Conservation (phyloP, 1,140 invertebrate species). For the Drosophila serrata region DNA sequence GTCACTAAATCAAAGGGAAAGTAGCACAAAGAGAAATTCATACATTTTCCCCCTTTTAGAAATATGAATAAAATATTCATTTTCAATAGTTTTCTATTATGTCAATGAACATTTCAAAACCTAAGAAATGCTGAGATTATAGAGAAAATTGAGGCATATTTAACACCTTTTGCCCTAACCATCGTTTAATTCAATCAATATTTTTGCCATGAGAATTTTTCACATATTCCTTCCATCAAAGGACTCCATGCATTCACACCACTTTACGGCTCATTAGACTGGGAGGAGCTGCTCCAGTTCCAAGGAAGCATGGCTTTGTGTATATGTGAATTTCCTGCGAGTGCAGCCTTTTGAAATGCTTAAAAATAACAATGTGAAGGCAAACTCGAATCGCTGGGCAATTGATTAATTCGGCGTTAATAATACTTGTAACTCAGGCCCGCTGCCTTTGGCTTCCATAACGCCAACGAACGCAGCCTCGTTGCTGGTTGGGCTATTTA, state of each 20-base stretch:
- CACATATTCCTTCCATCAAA: constrained; percentile 54
- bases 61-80: not conserved
- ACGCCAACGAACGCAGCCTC: constrained; percentile 13
- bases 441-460: constrained; percentile 13
- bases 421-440: constrained; percentile 48
- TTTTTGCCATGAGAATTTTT: constrained; percentile 39
- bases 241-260: constrained; percentile 71
- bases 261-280: constrained; percentile 77
- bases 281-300: constrained; percentile 29
- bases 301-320: constrained; percentile 13
- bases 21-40: not conserved
- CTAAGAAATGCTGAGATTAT: constrained; percentile 1
- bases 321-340: constrained; percentile 23
- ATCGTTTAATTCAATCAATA: constrained; percentile 54
- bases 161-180: not conserved
- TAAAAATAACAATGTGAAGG: constrained; percentile 68
- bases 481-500: constrained; percentile 43
- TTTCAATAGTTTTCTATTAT: too few relatives aligned
- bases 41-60: not conserved
- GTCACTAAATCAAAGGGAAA: not conserved
- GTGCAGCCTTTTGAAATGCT: constrained; percentile 69
- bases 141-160: constrained; percentile 14
- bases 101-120: not conserved
- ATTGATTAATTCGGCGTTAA: constrained; percentile 80
- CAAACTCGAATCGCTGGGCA: constrained; percentile 71